Percentiles rank a stretch among this genome's conserved stretches.
phyloP scores from a whole-genome alignment of 2,888 invertebrate species.

The Calameuta pallipes region DNA sequence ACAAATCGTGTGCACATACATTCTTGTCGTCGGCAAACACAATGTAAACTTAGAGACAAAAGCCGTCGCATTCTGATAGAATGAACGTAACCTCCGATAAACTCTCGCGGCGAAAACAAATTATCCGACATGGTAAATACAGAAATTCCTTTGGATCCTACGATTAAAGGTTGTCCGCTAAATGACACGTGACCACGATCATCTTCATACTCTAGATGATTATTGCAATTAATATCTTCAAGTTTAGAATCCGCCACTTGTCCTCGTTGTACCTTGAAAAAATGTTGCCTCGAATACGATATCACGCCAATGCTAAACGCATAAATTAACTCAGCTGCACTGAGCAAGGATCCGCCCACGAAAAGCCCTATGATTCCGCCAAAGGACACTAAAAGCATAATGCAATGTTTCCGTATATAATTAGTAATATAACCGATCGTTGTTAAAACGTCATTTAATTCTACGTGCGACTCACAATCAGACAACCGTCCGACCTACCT shows the following conservation, averaged over 20 bases:
- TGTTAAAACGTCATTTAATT: background rate
- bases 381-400: conserved; percentile 61
- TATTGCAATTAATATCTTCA: too few species aligned
- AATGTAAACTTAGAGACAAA: too few species aligned
- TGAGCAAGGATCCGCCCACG: conserved; percentile 66
- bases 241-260: background rate
- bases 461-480: background rate
- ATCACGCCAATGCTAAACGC: background rate
- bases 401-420: background rate
- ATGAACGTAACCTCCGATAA: too few species aligned
- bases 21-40: too few species aligned
- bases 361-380: conserved; percentile 68
- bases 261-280: background rate
- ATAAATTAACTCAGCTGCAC: conserved; percentile 66
- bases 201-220: background rate
- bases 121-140: background rate
- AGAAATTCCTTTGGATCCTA: background rate
- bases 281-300: background rate
- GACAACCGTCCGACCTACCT: conserved; percentile 45
- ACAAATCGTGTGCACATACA: too few species aligned
- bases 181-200: too few species aligned
- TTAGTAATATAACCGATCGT: background rate
- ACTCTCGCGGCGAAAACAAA: too few species aligned
- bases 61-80: too few species aligned
- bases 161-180: background rate